Evolutionary conservation across 2,888 invertebrate genomes (phyloP), one percentile per base, ranked within the genome.

Genomic region (Stenodema calcarata): DNA sequence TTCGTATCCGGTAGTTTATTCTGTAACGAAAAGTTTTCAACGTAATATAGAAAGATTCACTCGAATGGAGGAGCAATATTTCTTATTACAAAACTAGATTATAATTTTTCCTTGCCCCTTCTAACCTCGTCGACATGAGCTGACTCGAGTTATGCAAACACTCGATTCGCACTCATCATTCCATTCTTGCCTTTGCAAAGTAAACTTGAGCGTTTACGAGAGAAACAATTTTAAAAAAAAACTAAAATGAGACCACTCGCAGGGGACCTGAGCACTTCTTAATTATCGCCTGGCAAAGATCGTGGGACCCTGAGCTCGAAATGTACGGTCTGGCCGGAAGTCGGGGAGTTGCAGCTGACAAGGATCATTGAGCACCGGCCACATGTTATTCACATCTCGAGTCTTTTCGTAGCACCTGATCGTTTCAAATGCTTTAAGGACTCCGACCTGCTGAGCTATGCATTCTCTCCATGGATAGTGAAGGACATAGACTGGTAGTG

Each of bases 341-440:
- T 78, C 78, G 30, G 78, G 78, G 23, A 41, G 30, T 75, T 41
- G 41, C 73, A 75, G 73, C 73, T 75, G 73, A 75, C 73, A 41
- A 75, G 41, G 62, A 62, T 62, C 62, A 18, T 62, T 62, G 62
- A 62, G 62, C 62, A 62, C 23, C 23, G 18, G 62, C 62, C 62
- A 62, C 23, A 62, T 62, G 62, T 62, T 62, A 62, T 62, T 62
- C 62, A 62, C 62, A 62, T 62, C 62, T 6, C 1, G 23, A 62
- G 12, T 2, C 62, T 62, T 62, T 62, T 62, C 9, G 62, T 62
- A 23, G 62, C 62, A 23, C 62, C 12, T n/a, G 23, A 62, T 62
- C 62, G 27, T 0, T 62, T 23, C 47, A 23, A 62, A 23, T 23
- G 62, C 62, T 27, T 23, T 23, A 62, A 11, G 6, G 18, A 23